Evolutionary conservation across 2,888 invertebrate species (phyloP).

Genomic region (Pinctada fucata): DNA sequence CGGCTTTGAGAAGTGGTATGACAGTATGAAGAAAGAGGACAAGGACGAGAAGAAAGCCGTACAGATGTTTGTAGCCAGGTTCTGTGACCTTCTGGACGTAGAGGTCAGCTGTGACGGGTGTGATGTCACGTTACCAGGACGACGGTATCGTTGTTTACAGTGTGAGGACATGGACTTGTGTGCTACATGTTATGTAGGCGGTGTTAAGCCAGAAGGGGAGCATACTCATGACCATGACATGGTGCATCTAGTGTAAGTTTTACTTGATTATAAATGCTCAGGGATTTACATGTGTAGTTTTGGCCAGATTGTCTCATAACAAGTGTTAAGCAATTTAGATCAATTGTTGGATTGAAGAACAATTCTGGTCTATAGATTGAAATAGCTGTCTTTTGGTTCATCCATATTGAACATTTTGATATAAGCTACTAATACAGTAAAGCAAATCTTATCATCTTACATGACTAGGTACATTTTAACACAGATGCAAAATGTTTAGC

Average conservation of each 20-base stretch:
- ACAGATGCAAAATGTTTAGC: too few species aligned
- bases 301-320: too few species aligned
- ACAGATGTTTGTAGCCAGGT: conserved; percentile 75
- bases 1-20: conserved; percentile 66
- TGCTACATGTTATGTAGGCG: conserved; percentile 73
- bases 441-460: too few species aligned
- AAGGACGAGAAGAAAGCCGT: conserved; percentile 70
- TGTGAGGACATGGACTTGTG: conserved; percentile 76
- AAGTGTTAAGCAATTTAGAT: too few species aligned
- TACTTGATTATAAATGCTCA: neutral
- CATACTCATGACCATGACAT: conserved; percentile 75
- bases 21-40: conserved; percentile 59
- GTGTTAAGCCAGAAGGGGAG: conserved; percentile 72
- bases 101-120: conserved; percentile 76
- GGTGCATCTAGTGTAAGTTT: conserved; percentile 74
- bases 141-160: conserved; percentile 74
- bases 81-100: conserved; percentile 74
- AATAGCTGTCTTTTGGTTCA: too few species aligned
- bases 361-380: too few species aligned
- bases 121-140: conserved; percentile 71
- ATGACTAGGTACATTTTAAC: too few species aligned
- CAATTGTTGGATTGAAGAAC: too few species aligned
- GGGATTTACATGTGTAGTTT: too few species aligned
- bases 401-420: too few species aligned
- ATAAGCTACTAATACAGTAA: too few species aligned